Base-by-base conservation (phyloP, 1,140 invertebrate species). In the Pogonognathellus flavescens region DNA sequence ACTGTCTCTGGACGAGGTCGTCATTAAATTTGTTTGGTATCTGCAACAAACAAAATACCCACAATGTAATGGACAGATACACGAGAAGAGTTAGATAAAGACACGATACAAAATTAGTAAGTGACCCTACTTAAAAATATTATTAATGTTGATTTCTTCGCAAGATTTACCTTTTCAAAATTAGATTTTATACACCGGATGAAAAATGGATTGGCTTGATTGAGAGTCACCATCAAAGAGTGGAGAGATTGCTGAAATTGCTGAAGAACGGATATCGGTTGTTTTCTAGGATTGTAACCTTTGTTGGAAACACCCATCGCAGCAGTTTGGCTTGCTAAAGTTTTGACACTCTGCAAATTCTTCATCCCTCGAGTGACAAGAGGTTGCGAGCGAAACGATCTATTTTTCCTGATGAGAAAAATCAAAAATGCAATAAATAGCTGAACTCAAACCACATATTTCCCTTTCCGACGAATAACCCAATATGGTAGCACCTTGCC, bases 131-230 rank as follows among this genome's bases (percentile, higher is more conserved):
- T 16, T 3, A 14, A 72, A 66, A 25, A 13, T 8, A 14, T 14
- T 25, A 9, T 49, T 16, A 31, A 66, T 16, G 4, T 70, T 70
- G 0, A 49, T 49, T 72, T n/a, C 66, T 81, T 81, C 1, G 49
- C 22, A n/a, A 52, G 2, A 60, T 87, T 87, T 89, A 94, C 93
- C 92, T 98, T 98, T 76, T 97, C 94, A 80, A 94, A 93, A 91
- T 99, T 99, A 49, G 96, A 97, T 90, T 99, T 99, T 89, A 99
- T 98, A 91, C 97, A 99, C 70, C 97, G 93, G 86, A 99, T 98
- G 90, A 99, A 99, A 91, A 97, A 99, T 1, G 97, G 97, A 91
- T 98, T 98, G 0, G 97, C 97, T 90, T 97, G 95, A 90, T 97
- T 97, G 11, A 99, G 90, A 0, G 97, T 97, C 88, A 97, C 95